phyloP scores from a whole-genome alignment of 2,888 invertebrate species.

The Venusia cambrica region DNA sequence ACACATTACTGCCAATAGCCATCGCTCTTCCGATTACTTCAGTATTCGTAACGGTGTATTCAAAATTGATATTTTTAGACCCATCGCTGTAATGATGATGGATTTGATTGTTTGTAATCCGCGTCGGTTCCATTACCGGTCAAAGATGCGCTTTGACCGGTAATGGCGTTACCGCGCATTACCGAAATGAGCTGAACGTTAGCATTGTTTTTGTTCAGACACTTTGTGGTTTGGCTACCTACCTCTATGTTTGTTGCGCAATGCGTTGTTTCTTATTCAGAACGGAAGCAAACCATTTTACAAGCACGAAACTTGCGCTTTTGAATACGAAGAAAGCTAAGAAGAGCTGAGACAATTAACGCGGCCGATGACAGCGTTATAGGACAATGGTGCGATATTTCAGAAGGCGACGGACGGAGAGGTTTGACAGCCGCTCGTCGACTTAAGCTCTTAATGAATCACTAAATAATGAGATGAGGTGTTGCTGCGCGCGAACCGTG shows the following conservation, averaged over 20 bases:
- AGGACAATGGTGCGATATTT: slow-evolving; percentile 73
- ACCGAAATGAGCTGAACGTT: slow-evolving; percentile 54
- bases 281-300: slow-evolving; percentile 58
- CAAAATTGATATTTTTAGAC: slow-evolving; percentile 69
- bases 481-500: slow-evolving; percentile 65
- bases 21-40: slow-evolving; percentile 38
- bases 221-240: slow-evolving; percentile 55
- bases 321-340: slow-evolving; percentile 51
- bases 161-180: slow-evolving; percentile 64
- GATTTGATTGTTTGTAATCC: slow-evolving; percentile 67
- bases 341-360: slow-evolving; percentile 68
- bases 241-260: slow-evolving; percentile 52
- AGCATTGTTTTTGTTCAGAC: slow-evolving; percentile 58
- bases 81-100: slow-evolving; percentile 63
- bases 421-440: slow-evolving; percentile 72
- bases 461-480: slow-evolving; percentile 78
- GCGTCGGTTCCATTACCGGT: slow-evolving; percentile 57
- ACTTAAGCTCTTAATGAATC: slow-evolving; percentile 78
- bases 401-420: slow-evolving; percentile 57
- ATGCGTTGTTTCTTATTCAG: slow-evolving; percentile 46
- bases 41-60: slow-evolving; percentile 60
- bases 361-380: slow-evolving; percentile 71
- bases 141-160: too few species aligned
- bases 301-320: slow-evolving; percentile 49
- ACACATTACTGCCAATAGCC: slow-evolving; percentile 39